These are phyloP conservation scores for Ptychodera flava DNA, from an alignment of 35 echinoderm and acorn worm genomes.

Conservation along the genomic window DNA sequence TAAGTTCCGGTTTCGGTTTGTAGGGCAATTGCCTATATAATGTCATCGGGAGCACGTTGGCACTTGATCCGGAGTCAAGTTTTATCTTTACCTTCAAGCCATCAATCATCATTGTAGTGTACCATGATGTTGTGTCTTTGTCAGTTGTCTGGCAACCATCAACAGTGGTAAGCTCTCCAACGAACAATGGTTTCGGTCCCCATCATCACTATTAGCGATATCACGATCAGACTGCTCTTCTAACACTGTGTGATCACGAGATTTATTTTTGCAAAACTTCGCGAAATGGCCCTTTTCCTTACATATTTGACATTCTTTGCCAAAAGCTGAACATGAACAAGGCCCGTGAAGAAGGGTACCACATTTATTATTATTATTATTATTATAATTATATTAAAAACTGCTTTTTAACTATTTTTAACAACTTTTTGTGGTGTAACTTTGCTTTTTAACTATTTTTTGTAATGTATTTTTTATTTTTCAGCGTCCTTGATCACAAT, in stretches of 20 bases:
- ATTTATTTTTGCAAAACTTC: background rate
- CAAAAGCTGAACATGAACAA: background rate
- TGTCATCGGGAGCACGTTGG: background rate
- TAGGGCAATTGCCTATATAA: background rate
- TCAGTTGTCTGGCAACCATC: background rate
- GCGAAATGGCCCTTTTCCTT: background rate
- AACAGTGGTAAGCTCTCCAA: background rate
- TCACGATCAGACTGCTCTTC: background rate
- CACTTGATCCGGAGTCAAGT: slow-evolving; percentile 4
- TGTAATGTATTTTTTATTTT: no score
- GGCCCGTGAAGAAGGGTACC: no score
- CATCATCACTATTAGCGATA: background rate
- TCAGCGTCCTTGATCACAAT: no score
- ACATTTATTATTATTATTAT: no score
- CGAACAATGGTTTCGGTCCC: background rate
- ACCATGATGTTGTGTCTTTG: background rate
- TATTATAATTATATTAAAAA: no score
- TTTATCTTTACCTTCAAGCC: background rate
- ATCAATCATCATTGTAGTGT: background rate
- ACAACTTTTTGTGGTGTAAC: no score
- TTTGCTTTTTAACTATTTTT: no score
- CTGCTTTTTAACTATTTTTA: no score
- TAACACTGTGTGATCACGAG: background rate
- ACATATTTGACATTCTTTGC: background rate
- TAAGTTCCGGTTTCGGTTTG: background rate